Base-by-base conservation (phyloP, 2,888 invertebrate genomes). In the Linhomoeus sp. region DNA sequence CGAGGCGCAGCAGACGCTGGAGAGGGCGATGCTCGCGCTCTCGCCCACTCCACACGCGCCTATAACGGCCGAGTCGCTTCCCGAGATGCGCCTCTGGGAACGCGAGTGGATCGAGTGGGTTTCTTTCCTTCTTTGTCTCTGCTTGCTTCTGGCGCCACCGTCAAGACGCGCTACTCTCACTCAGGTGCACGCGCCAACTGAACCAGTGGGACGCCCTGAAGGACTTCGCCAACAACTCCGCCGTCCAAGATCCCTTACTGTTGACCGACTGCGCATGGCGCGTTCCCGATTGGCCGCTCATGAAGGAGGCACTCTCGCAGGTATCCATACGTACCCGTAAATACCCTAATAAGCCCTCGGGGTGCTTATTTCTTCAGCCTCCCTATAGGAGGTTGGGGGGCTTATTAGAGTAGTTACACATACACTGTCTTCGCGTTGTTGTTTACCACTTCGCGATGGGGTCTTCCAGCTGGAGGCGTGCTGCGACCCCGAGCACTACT, bases 191-290 rank as follows among this genome's bases (percentile, higher is more conserved):
- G 1, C 88, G 87, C 62, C 94, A 97, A 65, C 69, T 94, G 45
- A 90, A 92, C 67, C 88, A 94, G 62, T 97, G 94, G 94, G 87
- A 88, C 58, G 74, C 81, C 36, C 66, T 94, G n/a, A 68, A 84
- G 43, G 88, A 92, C 50, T 81, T 85, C 61, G 83, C 82, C 0
- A 79, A 80, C 50, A 77, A 80, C 7, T 79, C 80, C 57, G 78
- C 77, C 12, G 62, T 67, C 52, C 55, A 59, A 38, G 81, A 87
- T 66, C 81, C 85, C 0, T 80, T 81, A 59, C 71, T 92, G 39
- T 79, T 90, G 48, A 69, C 94, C 53, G 92, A 92, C 63, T 81
- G 86, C 63, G 83, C 90, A 0, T 92, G 92, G 88, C 73, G 88
- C 46, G 79, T 85, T 46, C 85, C 88, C 0, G 83, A 88, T 63